Base-by-base conservation (phyloP, 2,113 vertebrate species). In the Periophthalmodon schlosseri region DNA sequence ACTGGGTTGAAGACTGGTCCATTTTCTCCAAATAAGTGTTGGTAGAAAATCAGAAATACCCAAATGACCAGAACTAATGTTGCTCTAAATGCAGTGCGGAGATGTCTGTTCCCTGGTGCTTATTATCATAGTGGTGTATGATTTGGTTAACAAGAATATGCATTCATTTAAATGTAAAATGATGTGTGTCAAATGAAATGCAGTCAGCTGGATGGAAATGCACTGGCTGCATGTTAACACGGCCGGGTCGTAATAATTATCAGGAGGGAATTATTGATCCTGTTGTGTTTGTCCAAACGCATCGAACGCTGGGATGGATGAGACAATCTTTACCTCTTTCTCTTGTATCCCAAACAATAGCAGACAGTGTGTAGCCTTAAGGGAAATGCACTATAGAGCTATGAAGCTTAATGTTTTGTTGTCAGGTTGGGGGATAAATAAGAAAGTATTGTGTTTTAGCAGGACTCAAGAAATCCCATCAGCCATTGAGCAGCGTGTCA, bases 361-460 rank as follows among this genome's bases (percentile, higher is more conserved):
- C 70, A 64, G 56, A 46, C 50, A 66, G 16, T 44, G 54, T 34
- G 74, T 34, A 74, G 54, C 65, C 49, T n/a, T 56, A 50, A 28
- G 44, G 71, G 54, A 64, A 44, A 65, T 34, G 74, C 68, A 64
- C 44, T 68, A 67, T 72, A 34, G 54, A 76, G 57, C 76, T 60
- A 70, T 46, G 54, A 73, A 61, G 56, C 78, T 71, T 84, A 73
- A 87, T 86, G 70, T 74, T 69, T 36, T 63, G 76, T 73, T 72
- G 81, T 87, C 83, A 76, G 57, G 75, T 67, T 73, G 74, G 80
- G 75, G 78, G 81, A 84, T 85, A 81, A 89, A 86, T 87, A 66
- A 71, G 77, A 78, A 78, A 80, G 88, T 88, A 84, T 92, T 91
- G 83, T 79, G 81, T 87, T 90, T 81, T 89, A 87, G 70, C 85